Percentiles rank a stretch among this genome's conserved stretches.
These are phyloP conservation scores for Apodemus agrarius DNA, from an alignment of 2,797 vertebrate genomes.

Conservation along the genomic window DNA sequence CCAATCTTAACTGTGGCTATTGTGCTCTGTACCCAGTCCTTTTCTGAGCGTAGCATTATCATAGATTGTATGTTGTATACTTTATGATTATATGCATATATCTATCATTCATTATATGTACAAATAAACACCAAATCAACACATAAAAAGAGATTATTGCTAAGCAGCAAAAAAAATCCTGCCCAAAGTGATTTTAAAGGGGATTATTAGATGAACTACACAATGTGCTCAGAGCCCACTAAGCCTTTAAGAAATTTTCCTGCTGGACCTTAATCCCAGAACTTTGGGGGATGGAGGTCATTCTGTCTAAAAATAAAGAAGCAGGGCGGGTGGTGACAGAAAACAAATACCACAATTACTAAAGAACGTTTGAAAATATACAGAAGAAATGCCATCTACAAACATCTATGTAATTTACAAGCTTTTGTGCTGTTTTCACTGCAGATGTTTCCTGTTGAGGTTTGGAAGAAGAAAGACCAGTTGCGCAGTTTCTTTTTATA, in stretches of 20 bases:
- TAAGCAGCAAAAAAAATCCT: slow-evolving; percentile 47
- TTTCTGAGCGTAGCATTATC: slow-evolving; percentile 27
- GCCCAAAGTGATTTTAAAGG: slow-evolving; percentile 9
- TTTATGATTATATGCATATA: background rate
- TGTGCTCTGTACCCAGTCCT: background rate
- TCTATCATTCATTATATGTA: background rate
- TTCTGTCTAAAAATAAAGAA: background rate
- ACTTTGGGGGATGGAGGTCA: background rate
- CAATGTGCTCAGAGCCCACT: background rate
- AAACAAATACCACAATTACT: slow-evolving; percentile 28
- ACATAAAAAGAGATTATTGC: slow-evolving; percentile 10
- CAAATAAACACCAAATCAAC: slow-evolving; percentile 21
- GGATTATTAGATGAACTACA: slow-evolving; percentile 22
- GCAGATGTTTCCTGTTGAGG: background rate
- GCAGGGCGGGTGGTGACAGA: background rate
- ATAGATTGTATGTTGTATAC: background rate
- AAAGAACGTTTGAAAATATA: slow-evolving; percentile 16
- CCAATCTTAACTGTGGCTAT: background rate
- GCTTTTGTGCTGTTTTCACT: slow-evolving; percentile 6
- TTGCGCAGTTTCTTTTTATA: slow-evolving; percentile 36
- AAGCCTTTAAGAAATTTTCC: slow-evolving; percentile 20
- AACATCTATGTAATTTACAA: background rate
- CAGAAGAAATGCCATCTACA: background rate
- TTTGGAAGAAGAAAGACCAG: slow-evolving; percentile 18
- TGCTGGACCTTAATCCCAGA: background rate